Base-by-base conservation (phyloP, 2,113 vertebrate species). In the Dascyllus trimaculatus region DNA sequence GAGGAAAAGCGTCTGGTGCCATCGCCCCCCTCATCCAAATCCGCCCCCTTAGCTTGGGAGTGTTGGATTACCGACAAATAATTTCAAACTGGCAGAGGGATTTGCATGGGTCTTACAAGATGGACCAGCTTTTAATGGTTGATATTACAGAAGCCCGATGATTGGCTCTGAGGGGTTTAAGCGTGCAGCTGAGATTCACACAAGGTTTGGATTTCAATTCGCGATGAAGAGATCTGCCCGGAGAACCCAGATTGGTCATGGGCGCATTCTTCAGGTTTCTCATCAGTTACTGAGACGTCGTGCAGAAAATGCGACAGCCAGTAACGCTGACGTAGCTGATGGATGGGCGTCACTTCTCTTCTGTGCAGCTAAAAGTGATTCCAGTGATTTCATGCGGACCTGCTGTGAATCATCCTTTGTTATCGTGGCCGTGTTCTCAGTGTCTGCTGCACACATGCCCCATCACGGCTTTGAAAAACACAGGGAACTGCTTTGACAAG, bases 121-220 rank as follows among this genome's bases (percentile, higher is more conserved):
- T 2, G 62, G 87, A 87, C 71, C 59, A 61, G 63, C 15, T 85
- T 78, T 29, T 72, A 86, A 91, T 77, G 69, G 65, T 66, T 85
- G 54, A 88, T 80, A 90, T 83, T 66, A 75, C 89, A 88, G 85
- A 3, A 64, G 78, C 72, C 76, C 40, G 35, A 22, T 24, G 74
- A 76, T 65, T 29, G 54, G 75, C 68, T 82, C 40, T 10, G 14
- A 66, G 61, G 53, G 58, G 71, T 70, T 53, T 14, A 14, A 60
- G 63, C n/a, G 14, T 57, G 43, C 46, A 52, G 35, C 0, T 26
- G 24, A 66, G 71, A 76, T 85, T 92, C 84, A 86, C 92, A 91
- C 89, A 87, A 65, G 81, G 86, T 83, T 93, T 88, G 82, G 73
- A 84, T 94, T 94, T 92, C 91, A 72, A 11, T 75, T 80, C 52